A percentile compares a stretch with the other conserved stretches of the same genome.
Evolutionary conservation across 1,140 invertebrate species (phyloP).

Genomic region (Wiebesia pumilae): DNA sequence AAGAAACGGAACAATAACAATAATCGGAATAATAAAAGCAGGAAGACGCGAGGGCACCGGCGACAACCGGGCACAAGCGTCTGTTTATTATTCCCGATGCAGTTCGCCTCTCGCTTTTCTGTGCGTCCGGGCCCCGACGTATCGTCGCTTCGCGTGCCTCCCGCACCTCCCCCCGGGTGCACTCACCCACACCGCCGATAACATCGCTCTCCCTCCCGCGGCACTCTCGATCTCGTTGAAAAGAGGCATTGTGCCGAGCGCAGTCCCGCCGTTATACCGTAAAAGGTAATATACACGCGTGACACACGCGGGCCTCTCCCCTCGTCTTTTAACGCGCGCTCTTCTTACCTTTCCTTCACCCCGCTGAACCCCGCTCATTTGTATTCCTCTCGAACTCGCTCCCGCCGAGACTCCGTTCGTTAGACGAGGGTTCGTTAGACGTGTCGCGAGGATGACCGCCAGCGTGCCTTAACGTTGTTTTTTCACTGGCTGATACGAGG

Average conservation of each 20-base stretch:
- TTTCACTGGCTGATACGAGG: background rate
- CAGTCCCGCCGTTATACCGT: constrained; percentile 51
- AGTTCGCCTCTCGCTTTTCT: constrained; percentile 8
- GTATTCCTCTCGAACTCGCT: background rate
- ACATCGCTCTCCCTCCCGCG: background rate
- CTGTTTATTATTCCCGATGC: constrained; percentile 41
- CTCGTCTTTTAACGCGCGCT: too few relatives aligned
- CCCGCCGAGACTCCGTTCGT: background rate
- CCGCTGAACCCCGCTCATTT: background rate
- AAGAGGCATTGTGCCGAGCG: constrained; percentile 58
- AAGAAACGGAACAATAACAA: background rate
- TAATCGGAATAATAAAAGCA: background rate
- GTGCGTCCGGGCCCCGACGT: background rate
- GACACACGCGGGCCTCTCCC: constrained; percentile 39
- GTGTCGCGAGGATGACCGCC: background rate
- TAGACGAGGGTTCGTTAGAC: background rate
- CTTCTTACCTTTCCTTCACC: background rate
- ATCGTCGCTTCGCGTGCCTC: background rate
- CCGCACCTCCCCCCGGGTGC: background rate
- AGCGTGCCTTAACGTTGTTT: background rate
- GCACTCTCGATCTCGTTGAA: constrained; percentile 51
- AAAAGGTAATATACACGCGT: constrained; percentile 60
- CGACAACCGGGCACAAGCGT: background rate
- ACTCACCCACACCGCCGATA: background rate
- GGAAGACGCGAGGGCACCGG: background rate